Conservation (phyloP, 2,888 invertebrate genomes). For the Drosophila eohydei region DNA sequence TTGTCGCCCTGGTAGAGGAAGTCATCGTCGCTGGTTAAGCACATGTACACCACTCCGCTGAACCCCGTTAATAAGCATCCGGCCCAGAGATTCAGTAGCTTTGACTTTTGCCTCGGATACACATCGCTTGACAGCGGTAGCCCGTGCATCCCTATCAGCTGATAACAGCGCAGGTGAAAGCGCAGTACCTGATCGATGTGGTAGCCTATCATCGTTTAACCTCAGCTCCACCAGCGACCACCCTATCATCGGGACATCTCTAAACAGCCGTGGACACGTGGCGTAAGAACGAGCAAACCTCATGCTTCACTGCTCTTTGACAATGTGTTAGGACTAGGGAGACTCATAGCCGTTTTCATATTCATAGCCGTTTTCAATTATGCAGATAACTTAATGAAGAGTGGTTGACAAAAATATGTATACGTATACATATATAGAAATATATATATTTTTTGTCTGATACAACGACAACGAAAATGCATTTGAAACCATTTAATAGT, state of each 20-base stretch:
- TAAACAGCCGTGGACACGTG: not conserved
- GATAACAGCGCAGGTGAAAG: slow-evolving; percentile 70
- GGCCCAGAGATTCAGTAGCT: slow-evolving; percentile 54
- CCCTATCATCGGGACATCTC: not conserved
- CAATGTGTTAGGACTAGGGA: not conserved
- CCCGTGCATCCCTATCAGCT: slow-evolving; percentile 71
- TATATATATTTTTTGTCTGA: too few relatives aligned
- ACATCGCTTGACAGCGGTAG: slow-evolving; percentile 48
- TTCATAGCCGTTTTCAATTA: not conserved
- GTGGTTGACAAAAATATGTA: not conserved
- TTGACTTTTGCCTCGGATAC: not conserved
- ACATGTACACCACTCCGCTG: slow-evolving; percentile 24
- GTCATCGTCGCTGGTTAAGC: slow-evolving; percentile 52
- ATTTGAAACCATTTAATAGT: too few relatives aligned
- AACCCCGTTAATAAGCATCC: slow-evolving; percentile 46
- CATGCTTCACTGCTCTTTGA: not conserved
- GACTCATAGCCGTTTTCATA: not conserved
- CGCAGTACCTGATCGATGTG: slow-evolving; percentile 53
- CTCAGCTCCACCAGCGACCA: not conserved
- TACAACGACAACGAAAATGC: too few relatives aligned
- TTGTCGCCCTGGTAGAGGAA: slow-evolving; percentile 60
- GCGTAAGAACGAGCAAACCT: not conserved
- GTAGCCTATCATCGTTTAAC: slow-evolving; percentile 44
- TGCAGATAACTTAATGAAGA: not conserved
- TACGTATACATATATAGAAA: not conserved